Evolutionary conservation across 1,140 invertebrate genomes (phyloP), one percentile per base, ranked within the genome.

Genomic region (Pristionchus pacificus): DNA sequence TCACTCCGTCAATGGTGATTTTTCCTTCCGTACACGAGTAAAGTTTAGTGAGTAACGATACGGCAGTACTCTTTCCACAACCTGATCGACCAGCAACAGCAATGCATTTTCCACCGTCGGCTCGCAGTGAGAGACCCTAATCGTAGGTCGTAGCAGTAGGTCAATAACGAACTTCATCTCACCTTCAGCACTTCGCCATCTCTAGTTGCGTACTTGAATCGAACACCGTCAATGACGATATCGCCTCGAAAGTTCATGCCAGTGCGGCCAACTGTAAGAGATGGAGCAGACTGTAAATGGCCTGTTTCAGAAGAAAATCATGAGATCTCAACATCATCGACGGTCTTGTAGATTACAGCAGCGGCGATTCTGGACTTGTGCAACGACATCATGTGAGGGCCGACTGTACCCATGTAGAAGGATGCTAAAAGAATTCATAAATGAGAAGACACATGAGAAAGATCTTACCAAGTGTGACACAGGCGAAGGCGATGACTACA

Each of bases 51-150:
- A 87, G 55, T 1, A 87, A 78, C 69, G 85, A 82, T 24, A 86
- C 82, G 29, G 82, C 80, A 24, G 86, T 87, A 49, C 83, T 85
- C 68, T 87, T 87, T 24, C 86, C 86, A 80, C 86, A 84, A 28
- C 85, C 85, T 68, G 80, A 83, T 60, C 72, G 71, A 72, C 89
- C 88, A 78, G 93, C 94, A 80, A 98, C 86, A 25, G 95, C 95
- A 31, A 94, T 86, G 2, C 92, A 95, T 80, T 93, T 91, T 25
- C 94, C 94, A 0, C 92, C 87, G 1, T 91, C 89, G 24, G 92
- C 91, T 1, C 86, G 86, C 77, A 97, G 19, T 49, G 38, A 10
- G 6, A 49, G 19, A 49, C 38, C 38, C 38, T 90, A n/a, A n/a
- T n/a, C n/a, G 90, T 10, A 98, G 85, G 10, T 97, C 78, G 59